These are phyloP conservation scores for Pseudonaja textilis DNA, from an alignment of 2,113 vertebrate species.

Conservation along the genomic window DNA sequence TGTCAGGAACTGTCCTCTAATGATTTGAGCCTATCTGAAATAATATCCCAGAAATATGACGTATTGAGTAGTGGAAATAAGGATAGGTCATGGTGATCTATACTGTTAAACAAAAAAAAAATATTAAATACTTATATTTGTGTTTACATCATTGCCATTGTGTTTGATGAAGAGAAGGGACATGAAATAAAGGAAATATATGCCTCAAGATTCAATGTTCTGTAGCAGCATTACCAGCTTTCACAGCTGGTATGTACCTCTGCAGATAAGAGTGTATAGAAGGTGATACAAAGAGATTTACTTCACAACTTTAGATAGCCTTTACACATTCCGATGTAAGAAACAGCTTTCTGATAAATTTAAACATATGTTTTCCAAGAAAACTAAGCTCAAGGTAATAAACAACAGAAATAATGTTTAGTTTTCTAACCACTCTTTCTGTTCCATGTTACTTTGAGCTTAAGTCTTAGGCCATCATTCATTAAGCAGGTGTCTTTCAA, in stretches of 20 bases:
- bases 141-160: not conserved
- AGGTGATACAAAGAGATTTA: not conserved
- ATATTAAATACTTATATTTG: not conserved
- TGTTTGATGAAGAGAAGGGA: not conserved
- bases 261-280: not conserved
- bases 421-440: not conserved
- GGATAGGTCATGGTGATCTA: not conserved
- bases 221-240: not conserved
- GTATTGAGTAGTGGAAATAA: not conserved
- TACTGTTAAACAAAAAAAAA: not conserved
- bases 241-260: not conserved
- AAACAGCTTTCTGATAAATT: not conserved
- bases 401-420: not conserved
- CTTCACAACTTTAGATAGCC: not conserved
- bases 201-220: not conserved
- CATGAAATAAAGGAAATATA: not conserved
- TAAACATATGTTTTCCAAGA: not conserved
- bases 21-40: not conserved
- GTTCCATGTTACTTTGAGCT: not conserved
- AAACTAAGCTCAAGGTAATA: not conserved
- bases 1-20: not conserved
- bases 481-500: not conserved
- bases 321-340: not conserved
- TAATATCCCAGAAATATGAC: not conserved
- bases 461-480: not conserved